phyloP scores from a whole-genome alignment of 2,797 vertebrate genomes.

The Sphenodon punctatus region DNA sequence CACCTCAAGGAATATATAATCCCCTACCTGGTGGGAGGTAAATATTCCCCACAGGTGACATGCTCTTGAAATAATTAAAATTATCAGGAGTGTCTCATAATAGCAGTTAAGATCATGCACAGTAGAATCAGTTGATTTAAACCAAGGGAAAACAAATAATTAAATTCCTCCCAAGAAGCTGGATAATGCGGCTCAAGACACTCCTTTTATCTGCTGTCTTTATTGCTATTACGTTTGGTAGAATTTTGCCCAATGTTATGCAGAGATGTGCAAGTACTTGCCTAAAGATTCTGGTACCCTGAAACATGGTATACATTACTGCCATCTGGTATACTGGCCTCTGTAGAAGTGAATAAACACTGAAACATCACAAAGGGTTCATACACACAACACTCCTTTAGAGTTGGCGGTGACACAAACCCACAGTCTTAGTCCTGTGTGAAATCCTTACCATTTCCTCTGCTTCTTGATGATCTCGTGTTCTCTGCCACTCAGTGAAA shows the following conservation, averaged over 20 bases:
- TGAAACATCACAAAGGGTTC: too few species aligned
- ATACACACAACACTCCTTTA: too few species aligned
- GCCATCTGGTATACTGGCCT: neutral
- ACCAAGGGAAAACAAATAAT: neutral
- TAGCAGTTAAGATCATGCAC: slow-evolving; percentile 1
- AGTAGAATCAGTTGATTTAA: slow-evolving; percentile 19
- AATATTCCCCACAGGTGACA: neutral
- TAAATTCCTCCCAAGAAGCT: neutral
- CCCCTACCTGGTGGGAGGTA: neutral
- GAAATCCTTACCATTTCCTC: too few species aligned
- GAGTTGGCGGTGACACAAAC: too few species aligned
- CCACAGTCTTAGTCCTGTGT: too few species aligned
- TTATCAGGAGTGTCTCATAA: neutral
- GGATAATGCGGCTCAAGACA: neutral
- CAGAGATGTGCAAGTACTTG: neutral
- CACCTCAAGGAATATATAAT: neutral
- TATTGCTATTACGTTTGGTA: neutral
- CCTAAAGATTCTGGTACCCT: neutral
- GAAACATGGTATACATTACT: neutral
- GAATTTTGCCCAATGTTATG: neutral
- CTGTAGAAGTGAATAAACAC: neutral
- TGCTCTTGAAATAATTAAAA: neutral
- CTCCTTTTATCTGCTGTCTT: neutral
- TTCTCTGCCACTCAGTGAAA: too few species aligned
- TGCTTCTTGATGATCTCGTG: too few species aligned